Conservation (phyloP, 2,797 vertebrate species). For the Benthosema pterotum region DNA sequence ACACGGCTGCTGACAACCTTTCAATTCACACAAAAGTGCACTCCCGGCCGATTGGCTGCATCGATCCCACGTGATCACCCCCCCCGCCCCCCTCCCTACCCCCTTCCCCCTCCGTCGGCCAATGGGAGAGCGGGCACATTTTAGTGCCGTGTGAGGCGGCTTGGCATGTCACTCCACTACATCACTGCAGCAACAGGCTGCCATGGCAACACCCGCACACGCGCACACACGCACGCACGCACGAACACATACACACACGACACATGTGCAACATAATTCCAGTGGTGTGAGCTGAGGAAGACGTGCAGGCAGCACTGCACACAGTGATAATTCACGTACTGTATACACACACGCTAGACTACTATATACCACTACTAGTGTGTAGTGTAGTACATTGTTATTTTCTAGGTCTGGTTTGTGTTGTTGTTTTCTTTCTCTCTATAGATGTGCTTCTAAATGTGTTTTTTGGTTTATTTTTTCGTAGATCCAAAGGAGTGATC, state of each 20-base stretch:
- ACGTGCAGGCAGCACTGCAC: slow-evolving; percentile 1
- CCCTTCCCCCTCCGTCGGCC: slow-evolving; percentile 35
- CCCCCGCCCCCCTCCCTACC: too few species aligned
- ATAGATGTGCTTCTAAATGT: neutral
- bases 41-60: slow-evolving; percentile 64
- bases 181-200: slow-evolving; percentile 81
- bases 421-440: too few species aligned
- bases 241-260: slow-evolving; percentile 7
- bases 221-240: too few species aligned
- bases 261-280: slow-evolving; percentile 8
- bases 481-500: slow-evolving; percentile 85
- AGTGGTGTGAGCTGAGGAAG: neutral
- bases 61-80: slow-evolving; percentile 62
- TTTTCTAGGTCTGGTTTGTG: too few species aligned
- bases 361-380: too few species aligned
- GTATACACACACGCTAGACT: too few species aligned
- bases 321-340: too few species aligned
- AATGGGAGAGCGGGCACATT: slow-evolving; percentile 72
- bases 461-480: slow-evolving; percentile 7
- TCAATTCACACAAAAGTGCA: slow-evolving; percentile 77
- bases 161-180: slow-evolving; percentile 69
- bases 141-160: slow-evolving; percentile 74
- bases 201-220: slow-evolving; percentile 77
- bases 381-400: too few species aligned
- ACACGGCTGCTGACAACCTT: slow-evolving; percentile 75